Base-by-base conservation (phyloP, 2,888 invertebrate genomes). In the Craniophora ligustri region DNA sequence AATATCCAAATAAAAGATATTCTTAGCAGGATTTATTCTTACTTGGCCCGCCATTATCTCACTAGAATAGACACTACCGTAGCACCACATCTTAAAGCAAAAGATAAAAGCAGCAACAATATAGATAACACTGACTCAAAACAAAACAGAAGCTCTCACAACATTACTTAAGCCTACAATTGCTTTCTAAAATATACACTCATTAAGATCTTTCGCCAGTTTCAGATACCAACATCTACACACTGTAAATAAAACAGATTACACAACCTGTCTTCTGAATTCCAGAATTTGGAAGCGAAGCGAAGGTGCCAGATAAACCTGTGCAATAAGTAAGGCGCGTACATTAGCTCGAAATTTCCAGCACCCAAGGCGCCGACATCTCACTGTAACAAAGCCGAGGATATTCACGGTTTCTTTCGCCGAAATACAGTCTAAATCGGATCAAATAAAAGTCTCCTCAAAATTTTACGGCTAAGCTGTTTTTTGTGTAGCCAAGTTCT, bases 381-480 rank as follows among this genome's bases (percentile, higher is more conserved):
- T 74, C 72, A 67, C 71, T 63, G 67, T 70, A 70, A 76, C 75
- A 79, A 76, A 77, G 78, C 75, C 72, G 77, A 59, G 66, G 75
- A 76, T 75, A 77, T 78, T 81, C 79, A 74, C 77, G 71, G 73
- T 45, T 68, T 65, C 67, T 70, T 81, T 77, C 75, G 71, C 75
- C 57, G 67, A 75, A 74, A 78, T 79, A 78, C 72, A 64, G 72
- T 67, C 68, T 81, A 76, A 77, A 75, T 79, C 65, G 70, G 78
- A 21, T 41, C 56, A 71, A 77, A 83, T 77, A 79, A 82, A 79
- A 78, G 71, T 76, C 66, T 55, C 54, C 60, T 65, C 67, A 72
- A 78, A 74, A 72, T 79, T 81, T 81, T 68, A 75, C 64, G 67
- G 72, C 5, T 19, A 34, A 55, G 42, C 48, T 36, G 16, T 30